phyloP scores from a whole-genome alignment of 2,113 vertebrate genomes.

The Grammomys surdaster region DNA sequence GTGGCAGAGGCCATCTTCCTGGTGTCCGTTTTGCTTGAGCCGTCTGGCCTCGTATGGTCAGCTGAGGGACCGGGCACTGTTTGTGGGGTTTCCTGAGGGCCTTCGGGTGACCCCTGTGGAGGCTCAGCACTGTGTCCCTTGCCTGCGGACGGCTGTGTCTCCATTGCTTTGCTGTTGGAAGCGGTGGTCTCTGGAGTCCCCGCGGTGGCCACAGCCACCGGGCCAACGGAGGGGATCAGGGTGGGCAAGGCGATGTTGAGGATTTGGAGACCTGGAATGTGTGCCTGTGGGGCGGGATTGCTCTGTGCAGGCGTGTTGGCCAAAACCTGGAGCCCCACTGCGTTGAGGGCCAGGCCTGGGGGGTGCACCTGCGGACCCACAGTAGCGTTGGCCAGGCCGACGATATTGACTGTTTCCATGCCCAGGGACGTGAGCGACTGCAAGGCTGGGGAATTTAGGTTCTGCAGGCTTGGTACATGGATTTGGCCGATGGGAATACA shows the following conservation, averaged over 20 bases:
- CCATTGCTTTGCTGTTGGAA: constrained; percentile 4
- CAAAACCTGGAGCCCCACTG: constrained; percentile 95
- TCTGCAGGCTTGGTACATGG: constrained; percentile 89
- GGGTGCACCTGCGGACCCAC: constrained; percentile 88
- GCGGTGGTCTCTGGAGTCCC: constrained; percentile 81
- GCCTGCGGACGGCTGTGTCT: constrained; percentile 15
- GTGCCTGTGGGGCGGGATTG: constrained; percentile 87
- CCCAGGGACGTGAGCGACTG: constrained; percentile 89
- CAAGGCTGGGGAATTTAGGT: constrained; percentile 83
- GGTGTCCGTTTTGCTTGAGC: background rate
- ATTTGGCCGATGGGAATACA: constrained; percentile 95
- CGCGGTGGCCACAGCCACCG: constrained; percentile 84
- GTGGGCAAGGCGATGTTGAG: constrained; percentile 95
- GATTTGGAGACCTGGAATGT: constrained; percentile 94
- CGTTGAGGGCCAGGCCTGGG: constrained; percentile 89
- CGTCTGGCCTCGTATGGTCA: fast-evolving
- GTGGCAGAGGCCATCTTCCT: constrained; percentile 54
- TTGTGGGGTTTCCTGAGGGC: constrained; percentile 70
- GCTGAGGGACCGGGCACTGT: background rate
- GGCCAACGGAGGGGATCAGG: constrained; percentile 92
- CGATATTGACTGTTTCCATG: constrained; percentile 92
- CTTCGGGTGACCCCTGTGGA: constrained; percentile 74
- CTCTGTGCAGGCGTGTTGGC: constrained; percentile 88
- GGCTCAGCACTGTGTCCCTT: constrained; percentile 56
- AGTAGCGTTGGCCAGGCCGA: constrained; percentile 91